A percentile compares a stretch with the other conserved stretches of the same genome.
Evolutionary conservation across 2,888 invertebrate species (phyloP).

Genomic region (Pristionchus japonicus): DNA sequence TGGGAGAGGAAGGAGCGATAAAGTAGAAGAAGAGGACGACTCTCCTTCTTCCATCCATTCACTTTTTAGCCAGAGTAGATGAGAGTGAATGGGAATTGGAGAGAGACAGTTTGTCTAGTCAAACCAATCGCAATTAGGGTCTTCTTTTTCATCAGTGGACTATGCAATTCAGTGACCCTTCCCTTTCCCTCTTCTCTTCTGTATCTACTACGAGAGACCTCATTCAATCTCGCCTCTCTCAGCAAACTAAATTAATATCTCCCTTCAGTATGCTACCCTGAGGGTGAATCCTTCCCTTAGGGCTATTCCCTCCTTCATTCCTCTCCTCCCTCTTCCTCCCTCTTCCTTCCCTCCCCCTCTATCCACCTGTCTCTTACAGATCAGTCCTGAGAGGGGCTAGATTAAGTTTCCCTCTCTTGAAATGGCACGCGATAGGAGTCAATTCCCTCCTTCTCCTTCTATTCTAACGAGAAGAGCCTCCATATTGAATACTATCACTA

Average conservation of each 20-base stretch:
- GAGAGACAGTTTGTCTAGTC: constrained; percentile 18
- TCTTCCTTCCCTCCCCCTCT: background rate
- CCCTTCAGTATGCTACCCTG: background rate
- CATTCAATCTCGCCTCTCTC: constrained; percentile 19
- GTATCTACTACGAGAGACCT: background rate
- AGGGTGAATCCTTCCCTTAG: constrained; percentile 11
- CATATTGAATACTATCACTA: constrained; percentile 19
- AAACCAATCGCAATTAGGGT: constrained; percentile 30
- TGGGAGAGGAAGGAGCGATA: background rate
- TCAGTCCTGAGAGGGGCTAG: background rate
- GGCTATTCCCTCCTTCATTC: background rate
- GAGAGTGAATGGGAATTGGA: too few relatives aligned
- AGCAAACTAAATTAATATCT: constrained; percentile 4
- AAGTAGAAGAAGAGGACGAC: too few relatives aligned
- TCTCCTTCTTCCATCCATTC: background rate
- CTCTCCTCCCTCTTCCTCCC: background rate
- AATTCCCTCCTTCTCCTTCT: background rate
- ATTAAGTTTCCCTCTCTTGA: background rate
- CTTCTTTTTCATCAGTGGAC: constrained; percentile 7
- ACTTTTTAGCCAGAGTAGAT: background rate
- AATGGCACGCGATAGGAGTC: background rate
- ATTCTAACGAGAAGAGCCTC: background rate
- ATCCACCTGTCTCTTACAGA: constrained; percentile 18
- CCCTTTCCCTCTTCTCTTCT: background rate
- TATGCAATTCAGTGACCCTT: background rate